Evolutionary conservation across 1,140 invertebrate genomes (phyloP), one percentile per base, ranked within the genome.

Genomic region (Calliphora vicina): DNA sequence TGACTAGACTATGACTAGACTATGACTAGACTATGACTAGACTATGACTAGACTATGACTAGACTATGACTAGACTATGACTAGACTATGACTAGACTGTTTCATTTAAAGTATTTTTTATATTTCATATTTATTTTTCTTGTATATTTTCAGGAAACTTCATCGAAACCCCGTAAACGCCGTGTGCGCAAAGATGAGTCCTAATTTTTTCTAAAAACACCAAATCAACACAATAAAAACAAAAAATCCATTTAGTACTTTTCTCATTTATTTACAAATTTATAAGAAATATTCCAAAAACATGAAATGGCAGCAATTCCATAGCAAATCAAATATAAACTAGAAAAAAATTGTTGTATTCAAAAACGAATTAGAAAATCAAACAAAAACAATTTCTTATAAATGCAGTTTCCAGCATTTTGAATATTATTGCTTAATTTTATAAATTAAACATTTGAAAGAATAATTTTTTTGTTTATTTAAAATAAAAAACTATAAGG

Each of bases 141-240:
- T 0, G 71, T 12, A 2, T 20, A 20, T 81, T 80, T 27, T 2
- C 25, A 89, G 88, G 87, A 89, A 87, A 81, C 86, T 61, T 84
- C 84, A 67, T 84, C 88, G 82, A 89, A 85, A 25, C 26, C 86
- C 23, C 88, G 88, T 57, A 89, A 89, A 84, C 88, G 88, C 72
- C 85, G 85, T 15, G 88, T 87, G 83, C 88, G 88, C 82, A 89
- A 89, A 83, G 88, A 89, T 84, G 88, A 84, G 82, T 81, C 83
- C 78, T 83, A 83, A 81, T 43, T 78, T 25, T 43, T 67, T 8
- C 8, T 67, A n/a, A 57, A 8, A 35, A 57, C 35, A 42, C 35
- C 73, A 74, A 27, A 78, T 78, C 42, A 26, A 67, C 74, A 43
- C 73, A 76, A 76, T 76, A 78, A n/a, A n/a, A n/a, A 78, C 20